These are phyloP conservation scores for Ceramica pisi DNA, from an alignment of 2,888 invertebrate genomes.

Conservation along the genomic window DNA sequence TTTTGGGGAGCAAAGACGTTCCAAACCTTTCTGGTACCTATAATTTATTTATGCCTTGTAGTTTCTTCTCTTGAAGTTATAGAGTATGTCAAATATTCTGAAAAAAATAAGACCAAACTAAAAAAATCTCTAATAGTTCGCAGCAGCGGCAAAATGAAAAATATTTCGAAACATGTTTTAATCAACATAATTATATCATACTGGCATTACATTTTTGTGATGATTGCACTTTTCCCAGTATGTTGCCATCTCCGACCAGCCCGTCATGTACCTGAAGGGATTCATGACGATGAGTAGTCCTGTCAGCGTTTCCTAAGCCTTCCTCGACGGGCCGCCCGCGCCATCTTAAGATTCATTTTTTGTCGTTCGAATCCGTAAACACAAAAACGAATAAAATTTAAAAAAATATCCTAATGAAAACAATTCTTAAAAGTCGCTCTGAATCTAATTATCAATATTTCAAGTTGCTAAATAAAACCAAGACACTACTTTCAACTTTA, in stretches of 20 bases:
- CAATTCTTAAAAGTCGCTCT: background rate
- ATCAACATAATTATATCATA: too few species aligned
- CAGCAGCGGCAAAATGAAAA: too few species aligned
- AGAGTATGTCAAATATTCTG: background rate
- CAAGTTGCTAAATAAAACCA: background rate
- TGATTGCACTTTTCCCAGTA: too few species aligned
- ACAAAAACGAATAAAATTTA: background rate
- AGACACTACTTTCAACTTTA: background rate
- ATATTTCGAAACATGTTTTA: too few species aligned
- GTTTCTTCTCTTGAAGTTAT: background rate
- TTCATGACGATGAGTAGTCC: too few species aligned
- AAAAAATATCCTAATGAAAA: background rate
- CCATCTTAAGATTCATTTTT: too few species aligned
- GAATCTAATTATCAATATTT: background rate
- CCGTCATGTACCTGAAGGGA: too few species aligned
- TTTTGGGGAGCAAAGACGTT: constrained; percentile 39
- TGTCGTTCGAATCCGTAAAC: too few species aligned
- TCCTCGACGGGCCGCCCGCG: too few species aligned
- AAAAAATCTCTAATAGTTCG: background rate
- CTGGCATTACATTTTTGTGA: too few species aligned
- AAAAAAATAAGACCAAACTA: background rate
- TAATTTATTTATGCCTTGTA: constrained; percentile 25
- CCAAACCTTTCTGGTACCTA: constrained; percentile 15
- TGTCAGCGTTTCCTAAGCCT: too few species aligned
- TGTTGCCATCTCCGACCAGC: too few species aligned